Evolutionary conservation across 1,140 invertebrate species (phyloP).

Genomic region (Listronotus bonariensis): DNA sequence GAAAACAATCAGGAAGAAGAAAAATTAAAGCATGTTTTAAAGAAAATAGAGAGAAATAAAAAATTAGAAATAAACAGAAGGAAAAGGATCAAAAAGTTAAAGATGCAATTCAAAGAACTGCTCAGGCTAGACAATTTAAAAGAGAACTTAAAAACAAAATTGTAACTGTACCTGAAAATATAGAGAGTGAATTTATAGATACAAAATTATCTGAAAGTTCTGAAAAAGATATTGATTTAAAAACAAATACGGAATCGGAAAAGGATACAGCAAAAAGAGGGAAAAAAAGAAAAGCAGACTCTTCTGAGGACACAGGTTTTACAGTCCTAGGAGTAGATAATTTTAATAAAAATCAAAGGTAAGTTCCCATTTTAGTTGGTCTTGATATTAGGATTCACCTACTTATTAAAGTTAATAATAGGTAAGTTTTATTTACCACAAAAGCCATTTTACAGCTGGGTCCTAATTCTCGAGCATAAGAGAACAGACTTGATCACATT

Average conservation of each 20-base stretch:
- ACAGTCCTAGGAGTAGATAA: conserved; percentile 48
- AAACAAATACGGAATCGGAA: conserved; percentile 1
- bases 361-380: conserved; percentile 7
- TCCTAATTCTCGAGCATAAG: too few relatives aligned
- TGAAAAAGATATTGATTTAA: conserved; percentile 1
- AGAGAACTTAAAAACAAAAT: conserved; percentile 33
- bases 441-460: too few relatives aligned
- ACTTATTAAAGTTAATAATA: conserved; percentile 16
- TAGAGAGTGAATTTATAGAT: conserved; percentile 40
- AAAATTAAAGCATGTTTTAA: conserved; percentile 44
- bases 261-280: conserved; percentile 29
- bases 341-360: conserved; percentile 45
- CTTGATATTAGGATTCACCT: background rate
- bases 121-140: conserved; percentile 35
- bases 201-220: conserved; percentile 16
- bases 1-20: conserved; percentile 42
- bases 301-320: conserved; percentile 43
- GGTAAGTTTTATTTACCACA: background rate
- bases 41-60: conserved; percentile 48
- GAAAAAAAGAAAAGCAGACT: conserved; percentile 36
- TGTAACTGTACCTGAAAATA: conserved; percentile 35
- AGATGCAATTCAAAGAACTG: conserved; percentile 34
- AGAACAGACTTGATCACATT: too few relatives aligned
- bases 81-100: conserved; percentile 36
- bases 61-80: conserved; percentile 41